These are phyloP conservation scores for Chirona hameri DNA, from an alignment of 2,888 invertebrate genomes.

Conservation along the genomic window DNA sequence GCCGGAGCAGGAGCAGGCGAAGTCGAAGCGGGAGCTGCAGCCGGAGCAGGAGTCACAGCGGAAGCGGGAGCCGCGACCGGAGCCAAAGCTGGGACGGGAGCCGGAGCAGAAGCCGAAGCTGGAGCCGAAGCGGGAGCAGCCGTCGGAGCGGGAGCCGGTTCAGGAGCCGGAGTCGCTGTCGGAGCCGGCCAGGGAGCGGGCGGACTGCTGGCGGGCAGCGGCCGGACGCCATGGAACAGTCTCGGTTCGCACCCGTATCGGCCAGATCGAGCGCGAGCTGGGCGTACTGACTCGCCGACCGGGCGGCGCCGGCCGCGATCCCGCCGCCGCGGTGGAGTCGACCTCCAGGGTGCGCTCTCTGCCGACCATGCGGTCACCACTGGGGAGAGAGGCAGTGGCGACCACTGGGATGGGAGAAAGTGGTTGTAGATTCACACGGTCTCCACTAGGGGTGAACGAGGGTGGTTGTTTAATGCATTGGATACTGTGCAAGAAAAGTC, in stretches of 20 bases:
- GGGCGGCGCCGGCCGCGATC: background rate
- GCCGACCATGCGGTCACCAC: too few species aligned
- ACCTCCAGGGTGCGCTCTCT: background rate
- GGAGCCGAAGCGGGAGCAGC: background rate
- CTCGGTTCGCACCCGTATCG: background rate
- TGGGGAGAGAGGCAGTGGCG: too few species aligned
- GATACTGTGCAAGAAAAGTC: too few species aligned
- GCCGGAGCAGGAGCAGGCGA: background rate
- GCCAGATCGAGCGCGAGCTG: background rate
- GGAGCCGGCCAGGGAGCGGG: background rate
- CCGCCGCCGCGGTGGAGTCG: background rate
- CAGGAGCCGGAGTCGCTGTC: background rate
- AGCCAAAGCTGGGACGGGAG: too few species aligned
- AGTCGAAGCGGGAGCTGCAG: background rate
- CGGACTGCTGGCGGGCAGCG: background rate
- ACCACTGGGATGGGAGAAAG: too few species aligned
- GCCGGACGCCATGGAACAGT: background rate
- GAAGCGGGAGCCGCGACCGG: background rate
- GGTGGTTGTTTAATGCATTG: too few species aligned
- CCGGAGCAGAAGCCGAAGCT: background rate
- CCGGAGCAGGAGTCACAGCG: background rate
- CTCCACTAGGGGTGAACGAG: too few species aligned
- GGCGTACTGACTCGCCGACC: background rate
- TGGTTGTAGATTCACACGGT: too few species aligned
- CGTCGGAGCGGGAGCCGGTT: background rate